Percentiles rank a stretch among this genome's conserved stretches.
These are phyloP conservation scores for Melanotaenia duboulayi DNA, from an alignment of 2,113 vertebrate genomes.

Conservation along the genomic window DNA sequence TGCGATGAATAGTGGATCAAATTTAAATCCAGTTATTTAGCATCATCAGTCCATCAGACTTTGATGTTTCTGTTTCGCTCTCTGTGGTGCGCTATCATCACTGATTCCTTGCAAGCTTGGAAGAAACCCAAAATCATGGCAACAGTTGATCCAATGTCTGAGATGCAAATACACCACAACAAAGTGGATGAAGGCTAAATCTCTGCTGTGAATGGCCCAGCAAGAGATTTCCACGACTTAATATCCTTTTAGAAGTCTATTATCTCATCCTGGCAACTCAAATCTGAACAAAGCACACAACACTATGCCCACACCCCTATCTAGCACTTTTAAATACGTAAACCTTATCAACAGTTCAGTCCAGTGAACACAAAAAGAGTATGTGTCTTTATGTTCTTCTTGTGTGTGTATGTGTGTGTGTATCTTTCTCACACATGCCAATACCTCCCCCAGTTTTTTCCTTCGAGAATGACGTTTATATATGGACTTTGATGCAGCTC, in stretches of 20 bases:
- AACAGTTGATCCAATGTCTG: slow-evolving; percentile 49
- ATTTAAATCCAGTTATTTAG: slow-evolving; percentile 53
- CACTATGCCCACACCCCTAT: slow-evolving; percentile 36
- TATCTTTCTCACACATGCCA: slow-evolving; percentile 39
- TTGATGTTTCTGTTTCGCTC: slow-evolving; percentile 49
- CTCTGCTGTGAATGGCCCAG: slow-evolving; percentile 58
- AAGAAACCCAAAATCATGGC: slow-evolving; percentile 51
- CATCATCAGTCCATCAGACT: slow-evolving; percentile 35
- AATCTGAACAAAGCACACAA: slow-evolving; percentile 63
- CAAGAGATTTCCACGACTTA: slow-evolving; percentile 68
- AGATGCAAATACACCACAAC: slow-evolving; percentile 69
- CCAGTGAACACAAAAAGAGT: slow-evolving; percentile 59
- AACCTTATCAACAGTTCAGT: slow-evolving; percentile 64
- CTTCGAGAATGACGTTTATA: slow-evolving; percentile 79
- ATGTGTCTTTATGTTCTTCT: slow-evolving; percentile 45
- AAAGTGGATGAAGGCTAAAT: slow-evolving; percentile 55
- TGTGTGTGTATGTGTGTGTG: slow-evolving; percentile 15
- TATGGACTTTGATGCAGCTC: slow-evolving; percentile 74
- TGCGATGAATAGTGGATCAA: slow-evolving; percentile 32
- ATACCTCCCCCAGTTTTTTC: slow-evolving; percentile 75
- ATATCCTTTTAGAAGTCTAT: slow-evolving; percentile 71
- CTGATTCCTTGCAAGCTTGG: slow-evolving; percentile 41
- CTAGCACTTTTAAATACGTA: slow-evolving; percentile 53
- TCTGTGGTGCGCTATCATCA: slow-evolving; percentile 37
- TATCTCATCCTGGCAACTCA: slow-evolving; percentile 73